A percentile compares a stretch with the other conserved stretches of the same genome.
These are phyloP conservation scores for Cyclopterus lumpus DNA, from an alignment of 2,797 vertebrate species.

Conservation along the genomic window DNA sequence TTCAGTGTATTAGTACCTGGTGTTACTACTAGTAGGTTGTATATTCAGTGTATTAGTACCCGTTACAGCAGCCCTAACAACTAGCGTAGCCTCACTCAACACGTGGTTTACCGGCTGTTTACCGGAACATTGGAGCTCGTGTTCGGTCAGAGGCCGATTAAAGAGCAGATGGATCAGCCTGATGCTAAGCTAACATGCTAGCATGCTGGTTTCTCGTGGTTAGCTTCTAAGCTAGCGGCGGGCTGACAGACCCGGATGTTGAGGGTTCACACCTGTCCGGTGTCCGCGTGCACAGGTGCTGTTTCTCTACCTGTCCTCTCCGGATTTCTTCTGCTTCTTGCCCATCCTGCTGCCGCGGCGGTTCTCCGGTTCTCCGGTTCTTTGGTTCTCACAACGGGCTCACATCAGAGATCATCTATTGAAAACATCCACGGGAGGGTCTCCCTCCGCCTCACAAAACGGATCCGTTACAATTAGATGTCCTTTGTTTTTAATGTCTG, in stretches of 20 bases:
- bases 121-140: too few species aligned
- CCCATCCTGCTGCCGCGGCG: slow-evolving; percentile 76
- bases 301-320: slow-evolving; percentile 81
- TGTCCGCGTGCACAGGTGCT: neutral
- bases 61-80: neutral
- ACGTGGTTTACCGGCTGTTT: neutral
- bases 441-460: slow-evolving; percentile 30
- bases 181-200: neutral
- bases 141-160: too few species aligned
- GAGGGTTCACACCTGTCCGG: rapidly evolving
- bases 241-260: too few species aligned
- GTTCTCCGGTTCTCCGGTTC: slow-evolving; percentile 31
- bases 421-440: rapidly evolving
- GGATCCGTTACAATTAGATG: neutral
- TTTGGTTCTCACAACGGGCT: slow-evolving; percentile 37
- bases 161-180: too few species aligned
- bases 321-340: slow-evolving; percentile 86
- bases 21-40: too few species aligned
- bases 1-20: too few species aligned
- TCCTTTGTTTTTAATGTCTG: neutral
- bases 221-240: neutral
- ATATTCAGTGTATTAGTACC: too few species aligned
- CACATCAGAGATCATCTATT: slow-evolving; percentile 56
- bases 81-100: neutral
- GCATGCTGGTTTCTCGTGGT: neutral